Base-by-base conservation (phyloP, 2,888 invertebrate species). In the Himalopsyche kuldschensis region DNA sequence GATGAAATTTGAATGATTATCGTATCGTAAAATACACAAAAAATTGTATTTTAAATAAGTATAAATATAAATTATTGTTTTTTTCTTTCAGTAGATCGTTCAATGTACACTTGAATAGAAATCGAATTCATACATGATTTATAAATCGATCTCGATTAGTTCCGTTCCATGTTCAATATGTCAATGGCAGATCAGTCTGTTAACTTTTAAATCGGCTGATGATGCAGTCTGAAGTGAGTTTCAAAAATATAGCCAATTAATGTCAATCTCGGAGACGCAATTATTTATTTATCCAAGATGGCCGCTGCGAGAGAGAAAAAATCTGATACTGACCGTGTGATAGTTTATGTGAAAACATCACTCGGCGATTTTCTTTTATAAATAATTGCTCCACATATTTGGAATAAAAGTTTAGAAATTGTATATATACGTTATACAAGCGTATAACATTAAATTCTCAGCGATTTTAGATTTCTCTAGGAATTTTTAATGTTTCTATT, bases 191-290 rank as follows among this genome's bases (percentile, higher is more conserved):
- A 55, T 55, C 55, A 24, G 27, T 30, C 15, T 69, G 69, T 69
- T 69, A 24, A 69, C 69, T 41, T 41, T 69, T 27, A 30, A 69
- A 69, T 69, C 69, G 4, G 27, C 20, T 30, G 69, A 69, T 27
- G 27, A 69, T 15, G 15, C 27, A 15, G 15, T 41, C 27, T 30
- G 69, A 55, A 35, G 55, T 79, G 80, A 84, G 76, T 82, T 84
- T 81, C 82, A 75, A 81, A 84, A 84, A 84, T 84, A 81, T 79
- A 47, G 63, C 82, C 84, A 84, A 84, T 84, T 84, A 84, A 84
- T 84, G 84, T 84, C 84, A 84, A 84, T 84, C 84, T 79, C 79
- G 20, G 79, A 75, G 80, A 76, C 81, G 82, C 77, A 84, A 81
- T 81, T 81, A 81, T 81, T 69, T 69, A 55, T 55, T 55, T 76